Percentiles rank a stretch among this genome's conserved stretches.
phyloP scores from a whole-genome alignment of 2,797 vertebrate genomes.

The Halcyon badia region DNA sequence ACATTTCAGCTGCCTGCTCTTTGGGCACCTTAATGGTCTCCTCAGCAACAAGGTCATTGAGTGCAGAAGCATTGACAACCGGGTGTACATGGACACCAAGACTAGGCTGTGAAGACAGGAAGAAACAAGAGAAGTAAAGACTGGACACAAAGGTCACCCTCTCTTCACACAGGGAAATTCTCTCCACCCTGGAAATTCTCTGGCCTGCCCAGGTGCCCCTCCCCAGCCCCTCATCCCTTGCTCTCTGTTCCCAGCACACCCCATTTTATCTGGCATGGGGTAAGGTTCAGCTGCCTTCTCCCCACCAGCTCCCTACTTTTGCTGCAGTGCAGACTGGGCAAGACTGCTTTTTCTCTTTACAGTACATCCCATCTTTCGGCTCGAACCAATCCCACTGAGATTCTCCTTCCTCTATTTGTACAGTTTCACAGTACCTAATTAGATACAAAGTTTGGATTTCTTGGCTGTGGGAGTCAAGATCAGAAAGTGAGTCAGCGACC shows the following conservation, averaged over 20 bases:
- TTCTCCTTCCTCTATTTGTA: neutral
- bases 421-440: neutral
- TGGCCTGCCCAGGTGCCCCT: neutral
- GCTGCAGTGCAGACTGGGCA: neutral
- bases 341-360: neutral
- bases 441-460: slow-evolving; percentile 3
- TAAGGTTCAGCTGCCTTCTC: neutral
- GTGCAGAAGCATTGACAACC: neutral
- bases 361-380: neutral
- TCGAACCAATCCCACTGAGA: neutral
- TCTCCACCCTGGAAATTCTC: neutral
- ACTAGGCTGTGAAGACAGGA: neutral
- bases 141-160: neutral
- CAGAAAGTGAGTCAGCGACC: neutral
- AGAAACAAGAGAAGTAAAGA: neutral
- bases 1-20: neutral
- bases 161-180: neutral
- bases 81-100: neutral
- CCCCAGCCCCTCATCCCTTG: neutral
- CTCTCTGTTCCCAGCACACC: neutral
- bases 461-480: neutral
- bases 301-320: neutral
- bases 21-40: slow-evolving; percentile 24
- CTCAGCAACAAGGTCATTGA: slow-evolving; percentile 56
- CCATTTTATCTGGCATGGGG: neutral